phyloP scores from a whole-genome alignment of 2,797 vertebrate genomes.

The Peromyscus nudipes region DNA sequence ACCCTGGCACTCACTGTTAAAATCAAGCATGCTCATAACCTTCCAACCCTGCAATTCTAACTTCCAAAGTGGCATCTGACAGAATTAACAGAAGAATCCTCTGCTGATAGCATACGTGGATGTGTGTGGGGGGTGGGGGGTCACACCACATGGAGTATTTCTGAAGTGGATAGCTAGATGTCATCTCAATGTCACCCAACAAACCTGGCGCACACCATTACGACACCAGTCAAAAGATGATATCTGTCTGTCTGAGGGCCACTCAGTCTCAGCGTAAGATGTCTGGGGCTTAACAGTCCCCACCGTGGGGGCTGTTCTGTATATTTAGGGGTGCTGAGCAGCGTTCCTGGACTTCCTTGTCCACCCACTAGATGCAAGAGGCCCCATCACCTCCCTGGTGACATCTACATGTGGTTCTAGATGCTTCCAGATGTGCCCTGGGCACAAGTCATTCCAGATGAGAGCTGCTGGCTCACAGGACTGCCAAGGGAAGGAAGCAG shows the following conservation, averaged over 20 bases:
- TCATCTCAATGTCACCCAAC: not conserved
- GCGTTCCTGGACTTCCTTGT: not conserved
- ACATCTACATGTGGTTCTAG: not conserved
- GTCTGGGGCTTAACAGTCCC: not conserved
- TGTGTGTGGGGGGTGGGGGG: not conserved
- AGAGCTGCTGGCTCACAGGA: not conserved
- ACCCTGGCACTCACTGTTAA: fast-evolving
- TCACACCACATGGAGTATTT: fast-evolving
- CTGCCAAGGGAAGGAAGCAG: not conserved
- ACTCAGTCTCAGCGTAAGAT: not conserved
- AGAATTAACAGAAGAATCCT: not conserved
- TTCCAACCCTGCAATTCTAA: not conserved
- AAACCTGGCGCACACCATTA: fast-evolving
- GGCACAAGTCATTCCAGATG: not conserved
- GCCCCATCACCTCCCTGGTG: not conserved
- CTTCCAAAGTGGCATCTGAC: fast-evolving
- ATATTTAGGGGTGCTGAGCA: fast-evolving
- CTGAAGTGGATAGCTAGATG: not conserved
- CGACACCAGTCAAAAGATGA: fast-evolving
- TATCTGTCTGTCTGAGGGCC: fast-evolving
- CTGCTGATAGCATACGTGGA: not conserved
- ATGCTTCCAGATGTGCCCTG: not conserved
- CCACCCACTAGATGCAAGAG: fast-evolving
- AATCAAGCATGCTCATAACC: not conserved
- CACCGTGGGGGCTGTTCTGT: fast-evolving